Evolutionary conservation across 1,140 invertebrate genomes (phyloP).

Genomic region (Frieseomelitta varia): DNA sequence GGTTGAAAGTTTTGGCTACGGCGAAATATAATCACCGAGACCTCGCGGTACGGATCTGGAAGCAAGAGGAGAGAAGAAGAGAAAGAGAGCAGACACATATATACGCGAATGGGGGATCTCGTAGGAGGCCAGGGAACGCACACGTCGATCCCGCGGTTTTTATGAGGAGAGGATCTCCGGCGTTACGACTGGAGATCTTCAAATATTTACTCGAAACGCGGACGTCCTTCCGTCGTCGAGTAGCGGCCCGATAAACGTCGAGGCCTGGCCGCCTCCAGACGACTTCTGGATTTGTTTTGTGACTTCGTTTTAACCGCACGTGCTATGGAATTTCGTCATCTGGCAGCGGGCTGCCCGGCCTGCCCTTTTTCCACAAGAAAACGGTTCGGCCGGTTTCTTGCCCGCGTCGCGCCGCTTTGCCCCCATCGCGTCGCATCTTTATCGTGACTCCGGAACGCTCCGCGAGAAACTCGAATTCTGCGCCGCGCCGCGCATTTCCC

Average conservation of each 20-base stretch:
- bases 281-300: slow-evolving; percentile 70
- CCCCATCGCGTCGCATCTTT: slow-evolving; percentile 28
- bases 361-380: slow-evolving; percentile 49
- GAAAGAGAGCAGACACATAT: slow-evolving; percentile 14
- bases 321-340: slow-evolving; percentile 76
- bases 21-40: slow-evolving; percentile 14
- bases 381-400: slow-evolving; percentile 32
- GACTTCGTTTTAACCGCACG: slow-evolving; percentile 68
- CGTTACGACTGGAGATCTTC: slow-evolving; percentile 69
- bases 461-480: slow-evolving; percentile 30
- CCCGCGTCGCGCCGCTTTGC: background rate
- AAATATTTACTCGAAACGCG: slow-evolving; percentile 76
- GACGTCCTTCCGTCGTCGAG: slow-evolving; percentile 75
- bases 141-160: slow-evolving; percentile 68
- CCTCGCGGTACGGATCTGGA: background rate
- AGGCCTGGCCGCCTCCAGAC: slow-evolving; percentile 65
- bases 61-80: too few species aligned
- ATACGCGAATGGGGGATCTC: slow-evolving; percentile 55
- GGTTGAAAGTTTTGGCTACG: background rate
- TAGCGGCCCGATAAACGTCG: slow-evolving; percentile 67
- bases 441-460: slow-evolving; percentile 9
- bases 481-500: background rate
- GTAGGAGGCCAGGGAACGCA: slow-evolving; percentile 59
- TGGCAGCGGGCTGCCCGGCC: slow-evolving; percentile 70
- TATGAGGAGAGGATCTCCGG: slow-evolving; percentile 68